Evolutionary conservation across 2,888 invertebrate species (phyloP), one percentile per base, ranked within the genome.

Genomic region (Caenorhabditis sp.): DNA sequence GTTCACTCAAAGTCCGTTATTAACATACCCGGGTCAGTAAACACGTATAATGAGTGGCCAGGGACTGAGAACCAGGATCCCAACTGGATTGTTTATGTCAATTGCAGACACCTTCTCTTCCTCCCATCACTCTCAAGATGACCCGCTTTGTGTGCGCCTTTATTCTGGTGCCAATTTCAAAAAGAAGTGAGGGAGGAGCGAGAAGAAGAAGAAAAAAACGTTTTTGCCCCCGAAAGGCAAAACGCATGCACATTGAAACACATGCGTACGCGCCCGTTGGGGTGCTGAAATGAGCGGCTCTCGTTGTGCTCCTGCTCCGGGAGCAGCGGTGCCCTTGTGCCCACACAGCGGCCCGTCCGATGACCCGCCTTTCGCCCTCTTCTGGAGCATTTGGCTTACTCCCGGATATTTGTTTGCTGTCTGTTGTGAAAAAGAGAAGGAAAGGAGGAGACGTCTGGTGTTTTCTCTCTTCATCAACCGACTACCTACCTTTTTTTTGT

Each of bases 331-430:
- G 43, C 17, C 50, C 50, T 50, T 61, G 48, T 39, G 50, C 66
- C 37, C 48, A 48, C 55, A 56, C 26, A 65, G 26, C 48, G 37
- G 24, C 48, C 35, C 35, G 2, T 9, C 35, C 48, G 65, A 66
- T 66, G 65, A 66, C 46, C 65, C 53, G 22, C 45, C n/a, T n/a
- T n/a, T 30, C 13, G 22, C 24, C 53, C 26, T 9, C 20, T 48
- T 26, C 30, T 17, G 26, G 17, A 2, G 17, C n/a, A n/a, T n/a
- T 27, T 39, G 35, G 35, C 48, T 32, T 24, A 46, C 55, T 56
- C 56, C 46, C 66, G 55, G 46, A 58, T 50, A 63, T 63, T 72
- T 72, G 72, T 72, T 56, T 72, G 71, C 52, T 46, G 61, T 41
- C 55, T 41, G 55, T 41, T 58, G 17, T 46, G 39, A 24, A 30